A percentile compares a stretch with the other conserved stretches of the same genome.
Conservation (phyloP, 2,888 invertebrate species). For the Brachypalpus laphriformis region DNA sequence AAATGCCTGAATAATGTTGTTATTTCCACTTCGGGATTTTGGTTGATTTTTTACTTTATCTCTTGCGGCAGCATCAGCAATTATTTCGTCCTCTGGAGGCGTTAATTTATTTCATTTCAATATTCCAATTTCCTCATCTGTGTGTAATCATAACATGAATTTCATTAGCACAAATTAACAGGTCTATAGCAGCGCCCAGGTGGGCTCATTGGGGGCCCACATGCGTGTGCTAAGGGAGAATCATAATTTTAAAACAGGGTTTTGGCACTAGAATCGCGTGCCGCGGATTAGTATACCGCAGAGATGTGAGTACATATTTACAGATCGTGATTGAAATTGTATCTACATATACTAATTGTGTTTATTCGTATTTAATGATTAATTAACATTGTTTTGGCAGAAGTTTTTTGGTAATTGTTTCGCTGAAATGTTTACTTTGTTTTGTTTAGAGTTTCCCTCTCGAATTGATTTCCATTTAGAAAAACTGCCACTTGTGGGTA, state of each 20-base stretch:
- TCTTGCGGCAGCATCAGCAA: not conserved
- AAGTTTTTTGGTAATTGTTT: not conserved
- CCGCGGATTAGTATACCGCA: conserved; percentile 5
- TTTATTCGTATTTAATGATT: not conserved
- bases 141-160: conserved; percentile 3
- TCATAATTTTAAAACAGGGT: not conserved
- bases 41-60: not conserved
- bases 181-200: not conserved
- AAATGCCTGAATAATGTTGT: not conserved
- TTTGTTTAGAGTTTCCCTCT: not conserved
- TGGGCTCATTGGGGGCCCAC: not conserved
- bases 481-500: not conserved
- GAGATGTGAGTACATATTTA: conserved; percentile 1
- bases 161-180: conserved; percentile 38
- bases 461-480: not conserved
- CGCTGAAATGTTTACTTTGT: not conserved
- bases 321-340: conserved; percentile 31
- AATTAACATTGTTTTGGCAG: not conserved
- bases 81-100: not conserved
- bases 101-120: conserved; percentile 13
- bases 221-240: not conserved
- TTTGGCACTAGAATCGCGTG: conserved; percentile 17
- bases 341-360: not conserved
- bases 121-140: not conserved
- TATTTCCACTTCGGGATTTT: not conserved